Conservation (phyloP, 2,113 vertebrate genomes). For the Etheostoma spectabile region DNA sequence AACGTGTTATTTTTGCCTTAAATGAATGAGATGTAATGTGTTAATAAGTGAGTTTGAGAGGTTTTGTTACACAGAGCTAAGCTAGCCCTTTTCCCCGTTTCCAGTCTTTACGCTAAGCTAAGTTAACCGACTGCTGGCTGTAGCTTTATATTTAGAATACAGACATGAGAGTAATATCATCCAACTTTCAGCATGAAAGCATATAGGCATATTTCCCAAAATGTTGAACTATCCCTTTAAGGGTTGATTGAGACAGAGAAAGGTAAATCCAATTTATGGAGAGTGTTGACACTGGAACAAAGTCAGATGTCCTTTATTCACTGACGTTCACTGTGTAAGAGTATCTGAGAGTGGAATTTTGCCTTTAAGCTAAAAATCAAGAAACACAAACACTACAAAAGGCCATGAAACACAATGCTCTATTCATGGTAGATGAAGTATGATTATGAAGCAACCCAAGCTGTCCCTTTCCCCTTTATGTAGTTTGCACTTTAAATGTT, state of each 20-base stretch:
- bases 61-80: too few relatives aligned
- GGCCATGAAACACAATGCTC: conserved; percentile 37
- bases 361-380: conserved; percentile 53
- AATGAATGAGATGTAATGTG: not conserved
- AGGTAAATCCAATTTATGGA: not conserved
- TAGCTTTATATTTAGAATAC: not conserved
- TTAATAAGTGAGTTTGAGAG: too few relatives aligned
- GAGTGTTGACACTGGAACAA: not conserved
- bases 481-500: conserved; percentile 76
- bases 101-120: conserved; percentile 1
- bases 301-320: conserved; percentile 8
- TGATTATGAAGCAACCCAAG: conserved; percentile 27
- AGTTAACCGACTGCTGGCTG: not conserved
- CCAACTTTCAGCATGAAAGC: not conserved
- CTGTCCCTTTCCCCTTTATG: conserved; percentile 36
- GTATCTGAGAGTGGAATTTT: conserved; percentile 17
- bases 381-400: conserved; percentile 55
- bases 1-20: not conserved
- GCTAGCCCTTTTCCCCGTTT: too few relatives aligned
- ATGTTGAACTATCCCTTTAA: not conserved
- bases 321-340: conserved; percentile 5
- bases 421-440: conserved; percentile 24
- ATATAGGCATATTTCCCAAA: not conserved
- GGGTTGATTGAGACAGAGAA: not conserved
- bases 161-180: not conserved